Evolutionary conservation across 2,888 invertebrate species (phyloP).

Genomic region (Machimus atricapillus): DNA sequence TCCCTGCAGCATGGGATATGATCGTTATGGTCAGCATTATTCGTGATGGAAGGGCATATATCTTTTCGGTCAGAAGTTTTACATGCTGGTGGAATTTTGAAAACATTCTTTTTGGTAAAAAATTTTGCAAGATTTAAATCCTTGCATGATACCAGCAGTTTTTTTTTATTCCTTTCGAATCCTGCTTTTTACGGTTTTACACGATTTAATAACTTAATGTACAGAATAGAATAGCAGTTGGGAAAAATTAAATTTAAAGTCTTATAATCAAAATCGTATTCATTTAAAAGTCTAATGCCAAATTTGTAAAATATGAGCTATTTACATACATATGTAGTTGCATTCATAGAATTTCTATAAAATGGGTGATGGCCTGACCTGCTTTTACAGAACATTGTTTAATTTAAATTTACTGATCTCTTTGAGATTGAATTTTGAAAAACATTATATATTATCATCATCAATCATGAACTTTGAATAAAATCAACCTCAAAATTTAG

Average conservation of each 20-base stretch:
- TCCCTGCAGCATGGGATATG: conserved; percentile 60
- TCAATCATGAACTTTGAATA: no score
- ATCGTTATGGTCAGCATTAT: conserved; percentile 54
- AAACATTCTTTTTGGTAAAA: neutral
- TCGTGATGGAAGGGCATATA: conserved; percentile 42
- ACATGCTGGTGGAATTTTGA: conserved; percentile 27
- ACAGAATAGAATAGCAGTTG: neutral
- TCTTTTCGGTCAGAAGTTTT: conserved; percentile 25
- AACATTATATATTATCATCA: no score
- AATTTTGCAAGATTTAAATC: neutral
- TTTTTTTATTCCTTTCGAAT: neutral
- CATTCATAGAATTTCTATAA: neutral
- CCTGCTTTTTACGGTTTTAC: neutral
- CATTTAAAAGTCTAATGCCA: neutral
- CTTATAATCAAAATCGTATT: no score
- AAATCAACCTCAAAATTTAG: no score
- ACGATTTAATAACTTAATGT: neutral
- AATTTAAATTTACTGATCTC: no score
- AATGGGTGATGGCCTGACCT: no score
- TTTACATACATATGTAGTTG: no score
- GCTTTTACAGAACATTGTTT: no score
- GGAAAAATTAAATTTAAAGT: neutral
- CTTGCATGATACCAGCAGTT: conserved; percentile 1
- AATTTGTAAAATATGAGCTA: neutral
- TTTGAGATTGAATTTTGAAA: no score